phyloP scores from a whole-genome alignment of 64 coral and sea anemone species.

The Porites australiensis region DNA sequence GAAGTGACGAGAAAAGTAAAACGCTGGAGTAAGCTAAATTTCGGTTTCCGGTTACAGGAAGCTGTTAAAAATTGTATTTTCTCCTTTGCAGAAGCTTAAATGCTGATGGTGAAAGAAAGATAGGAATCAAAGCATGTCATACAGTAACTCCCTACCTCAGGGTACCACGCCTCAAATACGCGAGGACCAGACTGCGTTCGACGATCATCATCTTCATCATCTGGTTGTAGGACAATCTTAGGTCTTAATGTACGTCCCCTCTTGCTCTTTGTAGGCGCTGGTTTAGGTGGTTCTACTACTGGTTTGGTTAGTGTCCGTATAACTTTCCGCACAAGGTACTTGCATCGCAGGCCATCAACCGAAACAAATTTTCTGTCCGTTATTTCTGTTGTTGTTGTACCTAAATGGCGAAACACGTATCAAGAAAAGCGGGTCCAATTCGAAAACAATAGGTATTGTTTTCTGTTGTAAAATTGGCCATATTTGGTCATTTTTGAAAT shows the following conservation, averaged over 20 bases:
- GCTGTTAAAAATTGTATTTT: too few species aligned
- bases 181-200: slow-evolving; percentile 58
- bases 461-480: too few species aligned
- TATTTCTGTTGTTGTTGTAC: slow-evolving; percentile 97
- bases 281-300: slow-evolving; percentile 62
- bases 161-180: slow-evolving; percentile 95
- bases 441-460: too few species aligned
- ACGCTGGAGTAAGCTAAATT: too few species aligned
- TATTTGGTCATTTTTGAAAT: too few species aligned
- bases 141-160: slow-evolving; percentile 62
- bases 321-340: slow-evolving; percentile 93
- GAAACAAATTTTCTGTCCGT: slow-evolving; percentile 91
- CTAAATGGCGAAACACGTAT: slow-evolving; percentile 19
- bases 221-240: slow-evolving; percentile 78
- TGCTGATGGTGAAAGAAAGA: neutral
- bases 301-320: slow-evolving; percentile 86
- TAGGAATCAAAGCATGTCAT: neutral
- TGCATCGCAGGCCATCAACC: slow-evolving; percentile 82
- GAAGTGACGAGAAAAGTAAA: too few species aligned
- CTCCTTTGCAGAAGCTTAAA: too few species aligned
- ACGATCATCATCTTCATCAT: slow-evolving; percentile 66
- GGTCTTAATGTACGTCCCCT: slow-evolving; percentile 91
- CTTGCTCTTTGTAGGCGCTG: slow-evolving; percentile 90
- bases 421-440: too few species aligned
- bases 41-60: too few species aligned